Percentiles rank a stretch among this genome's conserved stretches.
Conservation (phyloP, 2,888 invertebrate species). For the Mallateleia sp. region DNA sequence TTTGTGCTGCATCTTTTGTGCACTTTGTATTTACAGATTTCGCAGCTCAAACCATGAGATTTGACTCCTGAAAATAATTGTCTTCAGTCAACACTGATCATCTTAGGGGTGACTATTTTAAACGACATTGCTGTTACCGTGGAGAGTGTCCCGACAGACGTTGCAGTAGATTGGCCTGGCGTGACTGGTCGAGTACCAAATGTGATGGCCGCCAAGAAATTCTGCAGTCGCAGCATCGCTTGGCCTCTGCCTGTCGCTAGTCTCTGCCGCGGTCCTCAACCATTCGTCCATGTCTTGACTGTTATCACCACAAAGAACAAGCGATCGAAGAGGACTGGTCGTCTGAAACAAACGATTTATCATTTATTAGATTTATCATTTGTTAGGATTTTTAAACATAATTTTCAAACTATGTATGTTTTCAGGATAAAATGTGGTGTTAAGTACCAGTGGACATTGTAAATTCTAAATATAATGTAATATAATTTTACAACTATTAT, state of each 20-base stretch:
- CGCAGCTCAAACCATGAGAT: slow-evolving; percentile 98
- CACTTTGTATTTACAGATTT: slow-evolving; percentile 99
- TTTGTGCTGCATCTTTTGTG: slow-evolving; percentile 98
- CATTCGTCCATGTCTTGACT: slow-evolving; percentile 98
- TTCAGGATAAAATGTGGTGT: too few species aligned
- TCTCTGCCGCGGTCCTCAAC: slow-evolving; percentile 95
- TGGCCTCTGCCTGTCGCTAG: slow-evolving; percentile 91
- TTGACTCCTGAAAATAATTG: slow-evolving; percentile 93
- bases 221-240: slow-evolving; percentile 91
- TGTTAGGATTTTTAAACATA: too few species aligned
- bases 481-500: too few species aligned
- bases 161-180: slow-evolving; percentile 99
- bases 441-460: too few species aligned
- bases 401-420: too few species aligned
- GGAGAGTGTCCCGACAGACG: slow-evolving; percentile 97
- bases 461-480: too few species aligned
- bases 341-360: slow-evolving; percentile 91
- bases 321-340: slow-evolving; percentile 94
- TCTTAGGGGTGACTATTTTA: neutral
- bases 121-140: slow-evolving; percentile 89
- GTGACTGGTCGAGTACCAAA: slow-evolving; percentile 98
- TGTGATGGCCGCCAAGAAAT: slow-evolving; percentile 93
- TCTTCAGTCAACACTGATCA: too few species aligned
- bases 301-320: slow-evolving; percentile 95
- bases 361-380: too few species aligned